Percentiles rank a stretch among this genome's conserved stretches.
phyloP scores from a whole-genome alignment of 2,888 invertebrate species.

The Alloplasta piceator region DNA sequence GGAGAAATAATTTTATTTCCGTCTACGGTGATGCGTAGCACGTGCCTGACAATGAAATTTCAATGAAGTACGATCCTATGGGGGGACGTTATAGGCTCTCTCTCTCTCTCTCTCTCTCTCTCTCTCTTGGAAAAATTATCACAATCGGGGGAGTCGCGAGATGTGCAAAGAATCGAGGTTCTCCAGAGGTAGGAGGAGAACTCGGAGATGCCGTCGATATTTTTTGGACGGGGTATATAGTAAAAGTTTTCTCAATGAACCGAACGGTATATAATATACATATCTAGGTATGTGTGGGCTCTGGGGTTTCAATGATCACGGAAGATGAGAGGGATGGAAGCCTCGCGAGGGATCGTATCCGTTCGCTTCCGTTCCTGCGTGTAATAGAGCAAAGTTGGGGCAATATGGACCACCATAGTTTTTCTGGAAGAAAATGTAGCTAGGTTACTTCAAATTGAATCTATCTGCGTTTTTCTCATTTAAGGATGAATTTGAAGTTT shows the following conservation, averaged over 20 bases:
- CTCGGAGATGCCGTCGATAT: slow-evolving; percentile 13
- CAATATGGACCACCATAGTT: too few species aligned
- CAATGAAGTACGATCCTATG: slow-evolving; percentile 48
- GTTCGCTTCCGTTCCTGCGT: slow-evolving; percentile 54
- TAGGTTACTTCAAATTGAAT: too few species aligned
- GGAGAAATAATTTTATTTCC: slow-evolving; percentile 1
- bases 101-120: too few species aligned
- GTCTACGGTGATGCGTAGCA: slow-evolving; percentile 36
- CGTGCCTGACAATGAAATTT: slow-evolving; percentile 60
- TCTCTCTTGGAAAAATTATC: slow-evolving; percentile 48
- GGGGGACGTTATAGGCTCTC: too few species aligned
- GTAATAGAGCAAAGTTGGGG: not conserved
- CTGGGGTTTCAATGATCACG: slow-evolving; percentile 23
- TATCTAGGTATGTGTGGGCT: not conserved
- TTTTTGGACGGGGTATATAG: slow-evolving; percentile 33
- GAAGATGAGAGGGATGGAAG: slow-evolving; percentile 47
- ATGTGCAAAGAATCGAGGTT: slow-evolving; percentile 36
- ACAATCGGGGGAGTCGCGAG: slow-evolving; percentile 50
- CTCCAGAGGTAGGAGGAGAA: slow-evolving; percentile 20
- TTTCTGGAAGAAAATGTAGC: too few species aligned
- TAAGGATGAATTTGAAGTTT: too few species aligned
- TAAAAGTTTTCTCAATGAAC: slow-evolving; percentile 57
- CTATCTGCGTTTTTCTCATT: too few species aligned
- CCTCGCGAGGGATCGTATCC: slow-evolving; percentile 48
- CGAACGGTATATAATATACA: slow-evolving; percentile 25